A percentile compares a stretch with the other conserved stretches of the same genome.
These are phyloP conservation scores for Megastigmus dorsalis DNA, from an alignment of 2,888 invertebrate species.

Conservation along the genomic window DNA sequence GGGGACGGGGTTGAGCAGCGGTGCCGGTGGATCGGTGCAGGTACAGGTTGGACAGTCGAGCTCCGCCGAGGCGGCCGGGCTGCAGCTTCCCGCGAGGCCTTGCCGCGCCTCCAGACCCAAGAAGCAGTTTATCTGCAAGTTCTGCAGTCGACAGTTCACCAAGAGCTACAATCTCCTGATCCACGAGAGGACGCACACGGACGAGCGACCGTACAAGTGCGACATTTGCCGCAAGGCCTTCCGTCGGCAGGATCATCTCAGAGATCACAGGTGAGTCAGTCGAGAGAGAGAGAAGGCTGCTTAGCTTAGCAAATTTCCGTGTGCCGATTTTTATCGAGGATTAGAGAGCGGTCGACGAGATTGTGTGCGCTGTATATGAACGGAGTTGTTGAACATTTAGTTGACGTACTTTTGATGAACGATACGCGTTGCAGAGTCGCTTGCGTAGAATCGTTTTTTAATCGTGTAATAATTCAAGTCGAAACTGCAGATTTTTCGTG, in stretches of 20 bases:
- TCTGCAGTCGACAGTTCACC: slow-evolving; percentile 97
- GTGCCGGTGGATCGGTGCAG: too few species aligned
- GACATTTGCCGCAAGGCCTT: slow-evolving; percentile 98
- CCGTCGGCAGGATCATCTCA: slow-evolving; percentile 96
- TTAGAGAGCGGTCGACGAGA: too few species aligned
- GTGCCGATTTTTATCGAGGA: too few species aligned
- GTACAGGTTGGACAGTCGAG: slow-evolving; percentile 55
- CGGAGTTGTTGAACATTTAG: too few species aligned
- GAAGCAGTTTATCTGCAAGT: slow-evolving; percentile 99
- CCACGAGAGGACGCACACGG: slow-evolving; percentile 98
- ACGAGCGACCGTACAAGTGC: slow-evolving; percentile 96
- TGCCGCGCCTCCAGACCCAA: slow-evolving; percentile 77
- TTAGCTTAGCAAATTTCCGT: too few species aligned
- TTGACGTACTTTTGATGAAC: too few species aligned
- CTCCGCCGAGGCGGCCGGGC: slow-evolving; percentile 58
- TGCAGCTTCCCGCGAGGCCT: slow-evolving; percentile 57
- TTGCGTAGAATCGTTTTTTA: too few species aligned
- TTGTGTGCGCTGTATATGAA: too few species aligned
- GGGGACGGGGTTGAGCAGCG: slow-evolving; percentile 48
- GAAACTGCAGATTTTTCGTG: too few species aligned
- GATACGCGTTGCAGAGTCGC: too few species aligned
- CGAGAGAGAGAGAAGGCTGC: too few species aligned
- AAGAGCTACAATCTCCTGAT: slow-evolving; percentile 99
- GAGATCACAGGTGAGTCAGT: slow-evolving; percentile 97
- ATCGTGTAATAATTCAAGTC: too few species aligned